Percentiles rank a stretch among this genome's conserved stretches.
Evolutionary conservation across 1,140 invertebrate species (phyloP).

Genomic region (Heterodera schachtii): DNA sequence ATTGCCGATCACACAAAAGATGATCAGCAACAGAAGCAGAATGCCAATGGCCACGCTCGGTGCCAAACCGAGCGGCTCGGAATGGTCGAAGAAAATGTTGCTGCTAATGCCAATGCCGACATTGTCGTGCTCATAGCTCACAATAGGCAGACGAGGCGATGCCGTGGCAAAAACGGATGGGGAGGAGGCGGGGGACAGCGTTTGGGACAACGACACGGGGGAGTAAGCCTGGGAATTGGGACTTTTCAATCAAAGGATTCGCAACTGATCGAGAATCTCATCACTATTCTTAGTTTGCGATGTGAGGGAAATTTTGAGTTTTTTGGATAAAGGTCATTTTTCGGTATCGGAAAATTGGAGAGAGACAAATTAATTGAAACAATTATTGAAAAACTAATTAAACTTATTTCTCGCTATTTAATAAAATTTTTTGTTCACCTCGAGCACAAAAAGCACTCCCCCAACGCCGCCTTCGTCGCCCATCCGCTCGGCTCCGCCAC

Average conservation of each 20-base stretch:
- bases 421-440: background rate
- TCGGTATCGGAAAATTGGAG: no score
- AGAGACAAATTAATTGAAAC: no score
- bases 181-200: background rate
- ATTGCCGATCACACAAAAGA: slow-evolving; percentile 75
- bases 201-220: background rate
- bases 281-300: no score
- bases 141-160: background rate
- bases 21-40: slow-evolving; percentile 65
- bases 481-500: no score
- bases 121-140: background rate
- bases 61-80: slow-evolving; percentile 15
- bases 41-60: slow-evolving; percentile 51
- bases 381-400: background rate
- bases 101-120: background rate
- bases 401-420: no score
- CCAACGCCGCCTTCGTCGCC: background rate
- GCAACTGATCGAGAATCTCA: no score
- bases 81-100: background rate
- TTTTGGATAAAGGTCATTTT: no score
- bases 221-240: background rate
- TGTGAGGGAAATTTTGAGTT: no score
- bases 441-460: background rate
- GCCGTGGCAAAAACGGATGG: background rate
- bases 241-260: no score